Evolutionary conservation across 2,113 vertebrate genomes (phyloP).

Genomic region (Planiliza haematocheilus): DNA sequence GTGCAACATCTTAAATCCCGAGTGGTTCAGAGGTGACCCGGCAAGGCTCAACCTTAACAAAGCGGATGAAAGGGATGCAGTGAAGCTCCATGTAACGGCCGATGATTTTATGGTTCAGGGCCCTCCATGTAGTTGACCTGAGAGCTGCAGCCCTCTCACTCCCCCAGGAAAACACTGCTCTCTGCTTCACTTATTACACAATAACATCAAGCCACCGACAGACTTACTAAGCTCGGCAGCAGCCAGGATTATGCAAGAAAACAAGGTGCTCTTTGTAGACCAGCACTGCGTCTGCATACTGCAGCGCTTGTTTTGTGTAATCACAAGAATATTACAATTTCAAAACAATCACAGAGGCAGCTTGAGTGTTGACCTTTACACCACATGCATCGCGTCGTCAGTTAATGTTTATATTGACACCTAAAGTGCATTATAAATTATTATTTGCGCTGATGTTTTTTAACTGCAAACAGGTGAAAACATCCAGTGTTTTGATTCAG

Average conservation of each 20-base stretch:
- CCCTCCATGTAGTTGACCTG: slow-evolving; percentile 34
- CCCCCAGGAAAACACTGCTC: slow-evolving; percentile 35
- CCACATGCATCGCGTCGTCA: not conserved
- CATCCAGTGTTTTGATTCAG: slow-evolving; percentile 44
- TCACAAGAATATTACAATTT: slow-evolving; percentile 23
- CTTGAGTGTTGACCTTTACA: slow-evolving; percentile 41
- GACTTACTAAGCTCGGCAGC: not conserved
- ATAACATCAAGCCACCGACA: slow-evolving; percentile 25
- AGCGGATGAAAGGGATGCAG: slow-evolving; percentile 24
- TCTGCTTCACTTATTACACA: slow-evolving; percentile 58
- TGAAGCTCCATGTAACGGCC: slow-evolving; percentile 14
- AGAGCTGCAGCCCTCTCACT: slow-evolving; percentile 13
- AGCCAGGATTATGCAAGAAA: slow-evolving; percentile 48
- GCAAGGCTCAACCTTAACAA: slow-evolving; percentile 19
- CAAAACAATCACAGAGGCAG: slow-evolving; percentile 12
- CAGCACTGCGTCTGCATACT: slow-evolving; percentile 11
- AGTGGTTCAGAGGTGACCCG: slow-evolving; percentile 3
- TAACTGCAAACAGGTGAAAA: not conserved
- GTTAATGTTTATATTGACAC: not conserved
- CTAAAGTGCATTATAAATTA: not conserved
- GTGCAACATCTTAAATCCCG: not conserved
- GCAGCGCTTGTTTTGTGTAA: slow-evolving; percentile 28
- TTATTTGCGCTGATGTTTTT: slow-evolving; percentile 2
- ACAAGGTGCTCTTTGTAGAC: slow-evolving; percentile 66
- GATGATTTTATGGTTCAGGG: slow-evolving; percentile 37